Base-by-base conservation (phyloP, 2,113 vertebrate species). In the Piliocolobus tephrosceles region DNA sequence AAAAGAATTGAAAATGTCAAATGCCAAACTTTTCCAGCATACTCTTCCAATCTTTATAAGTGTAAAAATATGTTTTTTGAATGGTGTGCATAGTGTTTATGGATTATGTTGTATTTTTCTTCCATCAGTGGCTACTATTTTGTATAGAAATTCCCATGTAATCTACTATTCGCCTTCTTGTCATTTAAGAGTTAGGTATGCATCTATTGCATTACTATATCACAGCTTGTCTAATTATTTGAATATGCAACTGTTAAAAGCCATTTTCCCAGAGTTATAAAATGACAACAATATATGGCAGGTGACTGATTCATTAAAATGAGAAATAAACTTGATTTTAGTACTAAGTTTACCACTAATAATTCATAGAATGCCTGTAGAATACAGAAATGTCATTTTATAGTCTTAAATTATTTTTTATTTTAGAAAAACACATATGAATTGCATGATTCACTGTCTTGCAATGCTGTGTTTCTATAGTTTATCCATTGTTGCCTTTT, bases 261-360 rank as follows among this genome's bases (percentile, higher is more conserved):
- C 17, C 3, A 93, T 75, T 92, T 92, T 88, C 4, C 2, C 8
- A 92, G 50, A 83, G 10, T 86, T 93, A 89, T 88, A 91, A 96
- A 96, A 70, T 96, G 25, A 30, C 20, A 83, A 64, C 32, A 79
- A 85, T 92, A 83, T 68, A 23, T 72, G 96, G 20, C 52, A 93
- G 14, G 40, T 70, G 52, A 57, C 45, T 91, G 43, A 87, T 81
- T 91, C 35, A 80, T 94, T 95, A 94, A 91, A 57, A 85, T 23
- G 20, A 94, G n/a, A 83, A 95, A 79, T 94, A 93, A 96, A 88
- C 13, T 92, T 98, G 27, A 91, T 73, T 95, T 96, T 91, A 80
- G 6, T 72, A 40, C 17, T 72, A 22, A 66, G 4, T 4, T 27
- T 68, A 81, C 22, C 38, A 83, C 23, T 84, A 70, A 94, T 93